Base-by-base conservation (phyloP, 35 echinoderm and acorn worm species). In the Nesometra sesokonis region DNA sequence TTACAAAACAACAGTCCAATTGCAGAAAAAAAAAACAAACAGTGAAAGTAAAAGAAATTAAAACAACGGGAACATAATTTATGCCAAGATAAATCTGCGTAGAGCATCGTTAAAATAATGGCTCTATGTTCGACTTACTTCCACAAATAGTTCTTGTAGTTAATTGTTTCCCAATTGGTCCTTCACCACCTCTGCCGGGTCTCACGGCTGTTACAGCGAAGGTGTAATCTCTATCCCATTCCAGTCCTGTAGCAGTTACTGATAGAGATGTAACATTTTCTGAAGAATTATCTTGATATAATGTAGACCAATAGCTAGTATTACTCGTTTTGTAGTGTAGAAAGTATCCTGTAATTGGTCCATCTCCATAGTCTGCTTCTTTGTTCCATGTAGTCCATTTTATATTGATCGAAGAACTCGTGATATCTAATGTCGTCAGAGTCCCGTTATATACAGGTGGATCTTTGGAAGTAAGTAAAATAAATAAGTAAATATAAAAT, bases 181-280 rank as follows among this genome's bases (percentile, higher is more conserved):
- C 88, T 78, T 85, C 76, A 35, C 88, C 88, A 29, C 88, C 88
- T 31, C 13, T 40, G 32, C 88, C 88, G 32, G 36, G 34, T 30
- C 88, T 78, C 19, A 85, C 82, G 11, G 88, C 88, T 90, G 88
- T 77, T 21, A 90, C 40, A 80, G 30, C 82, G 47, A 90, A 90
- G 3, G 82, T 31, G 39, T 90, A 90, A 21, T 79, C 30, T 34
- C 67, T 90, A 37, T 90, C 88, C 76, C 81, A 83, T 32, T 0
- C 32, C 78, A 90, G 46, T 19, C 40, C 40, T 0, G 11, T 37
- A 34, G 80, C 38, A 17, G 76, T 90, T 67, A 5, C 52, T 67
- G 52, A 67, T 27, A 67, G 21, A 19, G 52, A 67, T 0, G 11
- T 37, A 34, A 85, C 38, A 17, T 35, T 90, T 67, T 19, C 52